A percentile compares a stretch with the other conserved stretches of the same genome.
These are phyloP conservation scores for Zaprionus taronus DNA, from an alignment of 1,140 invertebrate genomes.

Conservation along the genomic window DNA sequence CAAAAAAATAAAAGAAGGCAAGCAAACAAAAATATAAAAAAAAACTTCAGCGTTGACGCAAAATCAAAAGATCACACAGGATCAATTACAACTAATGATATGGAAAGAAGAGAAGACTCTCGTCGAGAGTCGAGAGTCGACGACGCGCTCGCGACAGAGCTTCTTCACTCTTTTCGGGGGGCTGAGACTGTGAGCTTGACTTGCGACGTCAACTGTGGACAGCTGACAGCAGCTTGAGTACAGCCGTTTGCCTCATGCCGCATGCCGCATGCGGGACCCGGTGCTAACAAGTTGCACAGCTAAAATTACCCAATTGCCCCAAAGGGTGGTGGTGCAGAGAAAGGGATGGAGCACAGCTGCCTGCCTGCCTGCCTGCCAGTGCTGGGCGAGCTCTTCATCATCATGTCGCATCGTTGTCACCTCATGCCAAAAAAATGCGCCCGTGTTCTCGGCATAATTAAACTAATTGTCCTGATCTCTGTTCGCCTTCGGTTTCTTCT, in stretches of 20 bases:
- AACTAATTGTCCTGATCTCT: conserved; percentile 73
- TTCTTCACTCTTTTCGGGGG: conserved; percentile 3
- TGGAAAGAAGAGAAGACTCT: conserved; percentile 48
- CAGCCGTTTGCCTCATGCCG: conserved; percentile 25
- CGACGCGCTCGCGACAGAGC: conserved; percentile 5
- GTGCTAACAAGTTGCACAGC: conserved; percentile 75
- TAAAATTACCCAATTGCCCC: conserved; percentile 75
- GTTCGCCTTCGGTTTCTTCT: conserved; percentile 33
- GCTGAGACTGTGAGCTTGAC: conserved; percentile 48
- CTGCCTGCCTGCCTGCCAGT: conserved; percentile 5
- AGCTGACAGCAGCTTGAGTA: conserved; percentile 25
- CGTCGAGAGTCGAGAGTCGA: neutral
- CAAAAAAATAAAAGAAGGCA: conserved; percentile 16
- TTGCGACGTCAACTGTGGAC: conserved; percentile 50
- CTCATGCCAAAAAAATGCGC: conserved; percentile 72
- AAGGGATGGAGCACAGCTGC: conserved; percentile 16
- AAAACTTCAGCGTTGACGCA: conserved; percentile 77
- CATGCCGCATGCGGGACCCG: conserved; percentile 72
- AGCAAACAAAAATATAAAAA: neutral
- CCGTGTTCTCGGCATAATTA: conserved; percentile 71
- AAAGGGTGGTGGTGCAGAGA: neutral
- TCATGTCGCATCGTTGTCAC: conserved; percentile 82
- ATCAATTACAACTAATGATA: conserved; percentile 83
- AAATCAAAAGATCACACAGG: conserved; percentile 82
- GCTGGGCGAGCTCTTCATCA: conserved; percentile 67